Percentiles rank a stretch among this genome's conserved stretches.
phyloP scores from a whole-genome alignment of 2,888 invertebrate genomes.

The Diploptera punctata region DNA sequence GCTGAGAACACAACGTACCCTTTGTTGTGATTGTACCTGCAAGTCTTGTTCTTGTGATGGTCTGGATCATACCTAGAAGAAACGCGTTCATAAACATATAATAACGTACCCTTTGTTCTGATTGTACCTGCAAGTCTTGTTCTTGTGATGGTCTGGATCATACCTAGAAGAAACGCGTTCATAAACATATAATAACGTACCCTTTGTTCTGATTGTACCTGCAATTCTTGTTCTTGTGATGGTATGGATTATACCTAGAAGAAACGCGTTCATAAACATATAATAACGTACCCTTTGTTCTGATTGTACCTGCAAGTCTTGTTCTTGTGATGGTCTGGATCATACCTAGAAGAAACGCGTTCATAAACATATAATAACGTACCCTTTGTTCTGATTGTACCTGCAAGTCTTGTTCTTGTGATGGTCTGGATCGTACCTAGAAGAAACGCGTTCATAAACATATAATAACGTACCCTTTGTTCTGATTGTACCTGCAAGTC shows the following conservation, averaged over 20 bases:
- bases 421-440: slow-evolving; percentile 75
- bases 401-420: slow-evolving; percentile 73
- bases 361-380: too few relatives aligned
- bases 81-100: too few relatives aligned
- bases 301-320: slow-evolving; percentile 85
- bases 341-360: slow-evolving; percentile 76
- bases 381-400: slow-evolving; percentile 91
- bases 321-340: slow-evolving; percentile 69
- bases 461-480: slow-evolving; percentile 95
- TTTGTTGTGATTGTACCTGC: slow-evolving; percentile 89
- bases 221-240: slow-evolving; percentile 71
- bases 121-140: slow-evolving; percentile 81
- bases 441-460: too few relatives aligned
- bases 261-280: too few relatives aligned
- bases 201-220: slow-evolving; percentile 89
- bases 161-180: too few relatives aligned
- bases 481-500: slow-evolving; percentile 87
- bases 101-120: slow-evolving; percentile 94
- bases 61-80: slow-evolving; percentile 75
- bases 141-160: slow-evolving; percentile 71
- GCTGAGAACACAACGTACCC: slow-evolving; percentile 97
- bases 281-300: slow-evolving; percentile 94
- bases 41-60: slow-evolving; percentile 68
- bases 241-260: slow-evolving; percentile 74
- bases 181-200: too few relatives aligned